phyloP scores from a whole-genome alignment of 2,113 vertebrate genomes.

The Salvelinus namaycush region DNA sequence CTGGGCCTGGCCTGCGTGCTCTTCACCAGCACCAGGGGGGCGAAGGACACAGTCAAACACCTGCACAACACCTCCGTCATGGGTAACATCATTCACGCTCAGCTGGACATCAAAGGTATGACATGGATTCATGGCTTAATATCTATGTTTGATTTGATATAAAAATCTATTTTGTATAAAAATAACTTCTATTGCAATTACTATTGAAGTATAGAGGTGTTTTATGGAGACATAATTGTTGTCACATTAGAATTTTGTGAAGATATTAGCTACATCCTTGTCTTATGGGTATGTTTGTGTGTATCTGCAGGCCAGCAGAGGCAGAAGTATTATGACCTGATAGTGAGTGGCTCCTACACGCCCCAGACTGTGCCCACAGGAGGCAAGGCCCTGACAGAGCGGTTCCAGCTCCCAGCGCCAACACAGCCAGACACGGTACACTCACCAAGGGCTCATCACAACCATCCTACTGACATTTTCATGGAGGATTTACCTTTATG shows the following conservation, averaged over 20 bases:
- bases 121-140: slow-evolving; percentile 11
- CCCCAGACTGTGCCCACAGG: slow-evolving; percentile 90
- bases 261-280: not conserved
- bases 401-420: slow-evolving; percentile 53
- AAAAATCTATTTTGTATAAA: not conserved
- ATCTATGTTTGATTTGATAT: not conserved
- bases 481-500: not conserved
- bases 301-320: slow-evolving; percentile 86
- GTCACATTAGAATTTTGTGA: not conserved
- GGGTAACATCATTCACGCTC: slow-evolving; percentile 96
- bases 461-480: not conserved
- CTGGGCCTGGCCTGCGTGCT: slow-evolving; percentile 92
- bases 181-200: not conserved
- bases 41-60: slow-evolving; percentile 85
- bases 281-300: not conserved
- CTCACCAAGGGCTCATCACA: not conserved
- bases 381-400: slow-evolving; percentile 65
- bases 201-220: too few relatives aligned
- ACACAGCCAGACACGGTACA: slow-evolving; percentile 9
- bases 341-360: slow-evolving; percentile 86
- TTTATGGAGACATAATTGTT: not conserved
- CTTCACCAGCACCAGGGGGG: slow-evolving; percentile 88
- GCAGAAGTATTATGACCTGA: slow-evolving; percentile 86
- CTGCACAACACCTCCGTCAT: slow-evolving; percentile 94
- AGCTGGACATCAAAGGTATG: slow-evolving; percentile 93